A percentile compares a stretch with the other conserved stretches of the same genome.
Conservation (phyloP, 2,888 invertebrate species). For the Ectobius pallidus region DNA sequence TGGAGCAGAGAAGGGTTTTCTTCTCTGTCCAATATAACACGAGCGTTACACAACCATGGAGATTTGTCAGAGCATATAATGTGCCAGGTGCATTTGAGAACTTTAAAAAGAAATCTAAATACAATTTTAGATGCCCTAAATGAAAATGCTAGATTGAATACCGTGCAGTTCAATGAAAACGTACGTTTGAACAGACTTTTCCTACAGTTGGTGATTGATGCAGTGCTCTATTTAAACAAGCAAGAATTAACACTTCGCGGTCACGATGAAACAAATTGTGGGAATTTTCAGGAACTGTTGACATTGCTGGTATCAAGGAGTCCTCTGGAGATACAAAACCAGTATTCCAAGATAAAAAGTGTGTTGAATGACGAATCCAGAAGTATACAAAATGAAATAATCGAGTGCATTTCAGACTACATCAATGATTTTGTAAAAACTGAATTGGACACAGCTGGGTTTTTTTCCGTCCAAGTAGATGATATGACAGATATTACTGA, state of each 20-base stretch:
- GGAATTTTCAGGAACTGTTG: slow-evolving; percentile 44
- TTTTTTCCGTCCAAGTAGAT: slow-evolving; percentile 38
- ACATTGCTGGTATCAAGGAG: too few species aligned
- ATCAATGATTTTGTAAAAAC: too few species aligned
- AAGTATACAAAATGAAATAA: background rate
- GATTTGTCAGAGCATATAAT: background rate
- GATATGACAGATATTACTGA: slow-evolving; percentile 11
- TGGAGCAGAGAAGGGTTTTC: too few species aligned
- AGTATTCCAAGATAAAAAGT: too few species aligned
- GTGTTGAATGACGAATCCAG: slow-evolving; percentile 28
- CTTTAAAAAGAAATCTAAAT: background rate
- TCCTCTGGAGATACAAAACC: too few species aligned
- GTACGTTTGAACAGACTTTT: too few species aligned
- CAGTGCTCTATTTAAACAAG: too few species aligned
- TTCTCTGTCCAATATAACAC: too few species aligned
- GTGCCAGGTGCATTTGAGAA: background rate
- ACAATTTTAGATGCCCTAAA: too few species aligned
- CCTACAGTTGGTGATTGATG: slow-evolving; percentile 33
- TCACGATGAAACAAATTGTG: slow-evolving; percentile 32
- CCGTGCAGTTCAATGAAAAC: slow-evolving; percentile 5
- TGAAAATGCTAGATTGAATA: slow-evolving; percentile 36
- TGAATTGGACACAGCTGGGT: too few species aligned
- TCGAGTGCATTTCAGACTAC: too few species aligned
- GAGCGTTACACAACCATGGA: background rate
- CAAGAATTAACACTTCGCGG: too few species aligned